These are phyloP conservation scores for Pseudolaguvia tuberculata DNA, from an alignment of 2,113 vertebrate species.

Conservation along the genomic window DNA sequence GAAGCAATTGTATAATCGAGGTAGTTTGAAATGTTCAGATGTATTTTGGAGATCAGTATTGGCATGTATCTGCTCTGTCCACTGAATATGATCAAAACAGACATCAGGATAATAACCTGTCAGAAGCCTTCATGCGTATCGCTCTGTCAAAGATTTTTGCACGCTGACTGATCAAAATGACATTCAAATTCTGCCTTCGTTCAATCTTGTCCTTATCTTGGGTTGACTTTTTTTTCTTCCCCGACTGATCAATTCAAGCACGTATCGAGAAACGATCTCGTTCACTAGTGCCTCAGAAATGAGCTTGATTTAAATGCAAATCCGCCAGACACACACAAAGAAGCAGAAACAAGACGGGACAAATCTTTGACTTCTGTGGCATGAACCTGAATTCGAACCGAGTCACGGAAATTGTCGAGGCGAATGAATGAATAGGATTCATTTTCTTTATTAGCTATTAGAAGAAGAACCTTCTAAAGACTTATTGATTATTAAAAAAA, in stretches of 20 bases:
- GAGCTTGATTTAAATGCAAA: slow-evolving; percentile 66
- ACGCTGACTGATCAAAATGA: slow-evolving; percentile 2
- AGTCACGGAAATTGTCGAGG: not conserved
- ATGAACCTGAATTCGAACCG: not conserved
- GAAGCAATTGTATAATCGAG: not conserved
- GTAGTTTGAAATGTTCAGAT: not conserved
- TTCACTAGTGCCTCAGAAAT: slow-evolving; percentile 43
- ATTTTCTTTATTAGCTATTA: not conserved
- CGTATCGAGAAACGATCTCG: slow-evolving; percentile 52
- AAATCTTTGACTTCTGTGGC: slow-evolving; percentile 34
- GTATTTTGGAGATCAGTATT: not conserved
- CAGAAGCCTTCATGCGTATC: slow-evolving; percentile 4
- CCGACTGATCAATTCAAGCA: slow-evolving; percentile 20
- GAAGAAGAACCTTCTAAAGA: not conserved
- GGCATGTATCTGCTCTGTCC: not conserved
- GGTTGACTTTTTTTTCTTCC: not conserved
- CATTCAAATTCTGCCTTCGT: slow-evolving; percentile 19
- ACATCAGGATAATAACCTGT: slow-evolving; percentile 35
- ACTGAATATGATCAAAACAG: slow-evolving; percentile 33
- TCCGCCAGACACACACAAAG: slow-evolving; percentile 53
- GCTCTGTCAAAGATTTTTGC: not conserved
- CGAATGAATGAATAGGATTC: not conserved
- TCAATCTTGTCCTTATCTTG: slow-evolving; percentile 22
- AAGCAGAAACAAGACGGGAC: not conserved
- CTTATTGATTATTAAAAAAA: not conserved